Evolutionary conservation across 1,140 invertebrate species (phyloP), one percentile per base, ranked within the genome.

Genomic region (Drosophila tani): DNA sequence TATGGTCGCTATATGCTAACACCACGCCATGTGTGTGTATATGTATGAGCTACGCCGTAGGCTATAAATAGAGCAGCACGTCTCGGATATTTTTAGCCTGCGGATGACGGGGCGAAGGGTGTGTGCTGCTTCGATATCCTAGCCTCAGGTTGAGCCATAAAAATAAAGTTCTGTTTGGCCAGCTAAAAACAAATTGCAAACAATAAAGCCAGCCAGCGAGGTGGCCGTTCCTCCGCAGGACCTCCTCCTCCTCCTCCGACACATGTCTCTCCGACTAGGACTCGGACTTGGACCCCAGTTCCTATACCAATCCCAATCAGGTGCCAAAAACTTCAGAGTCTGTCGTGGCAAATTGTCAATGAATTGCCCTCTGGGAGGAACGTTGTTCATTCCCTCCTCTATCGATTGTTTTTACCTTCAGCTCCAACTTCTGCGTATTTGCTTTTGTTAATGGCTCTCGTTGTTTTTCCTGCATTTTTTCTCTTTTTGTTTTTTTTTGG

Each of bases 121-220:
- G 74, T 59, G 74, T 51, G 70, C 65, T 76, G n/a, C 32, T 35
- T 38, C 56, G 27, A 41, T 32, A 32, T 58, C 29, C 53, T 59
- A 17, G 69, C 73, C 62, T 43, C 46, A 68, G 60, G 40, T 50
- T 45, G 45, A 59, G 53, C 43, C 76, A 87, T 83, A 88, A 84
- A 87, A 88, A 70, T 75, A 81, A 88, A 81, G 77, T 88, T 81
- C 67, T 77, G 80, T 87, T 88, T 77, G 71, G 79, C 59, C 84
- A 88, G 81, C 84, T 83, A 75, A 79, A 88, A 90, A 88, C 84
- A 88, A 88, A 88, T 88, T 88, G 84, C 84, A 88, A 88, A 90
- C 84, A 90, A 88, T 84, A 81, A 88, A 88, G 69, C 55, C 45
- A 62, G 63, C 63, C 3, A 17, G 29, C 7, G 27, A 60, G 45